Base-by-base conservation (phyloP, 2,888 invertebrate species). In the Chromoteleia sp. region DNA sequence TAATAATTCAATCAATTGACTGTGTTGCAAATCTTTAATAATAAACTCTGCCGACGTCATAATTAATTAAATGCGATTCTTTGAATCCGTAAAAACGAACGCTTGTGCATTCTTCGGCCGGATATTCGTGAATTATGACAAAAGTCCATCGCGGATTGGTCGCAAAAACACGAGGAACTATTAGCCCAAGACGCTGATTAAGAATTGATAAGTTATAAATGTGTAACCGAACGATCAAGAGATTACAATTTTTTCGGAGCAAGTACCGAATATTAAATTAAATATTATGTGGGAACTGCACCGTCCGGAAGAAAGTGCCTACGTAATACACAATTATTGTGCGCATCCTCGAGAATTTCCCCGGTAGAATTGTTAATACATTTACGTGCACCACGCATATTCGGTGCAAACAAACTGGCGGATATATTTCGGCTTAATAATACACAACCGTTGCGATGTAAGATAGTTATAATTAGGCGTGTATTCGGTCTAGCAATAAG, bases 401-500 rank as follows among this genome's bases (percentile, higher is more conserved):
- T 78, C 83, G 77, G 68, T 52, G 78, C 81, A 81, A 82, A 81
- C 82, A 84, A 83, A 84, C 83, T 74, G 84, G 86, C 87, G 87
- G 86, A 88, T 87, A 87, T 86, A 85, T 87, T 89, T 88, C 83
- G 86, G 86, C 85, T 86, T 88, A 88, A 88, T 87, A 86, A 90
- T 88, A 90, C 87, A 77, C 81, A 85, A 83, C 81, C 85, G 84
- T 88, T 88, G 90, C 81, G 90, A 91, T 91, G 89, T 86, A 88
- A 91, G 91, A 91, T 91, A 91, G 90, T 91, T 90, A 87, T 91
- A 91, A 91, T 91, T 91, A 91, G 90, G 88, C 86, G 84, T 86
- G 88, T 87, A 87, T 88, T 86, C 87, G 83, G 81, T 78, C 84
- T 85, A 89, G 89, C 88, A 86, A 87, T 87, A 86, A 87, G 87